A percentile compares a stretch with the other conserved stretches of the same genome.
Conservation (phyloP, 2,888 invertebrate species). For the Drosophila antonietae region DNA sequence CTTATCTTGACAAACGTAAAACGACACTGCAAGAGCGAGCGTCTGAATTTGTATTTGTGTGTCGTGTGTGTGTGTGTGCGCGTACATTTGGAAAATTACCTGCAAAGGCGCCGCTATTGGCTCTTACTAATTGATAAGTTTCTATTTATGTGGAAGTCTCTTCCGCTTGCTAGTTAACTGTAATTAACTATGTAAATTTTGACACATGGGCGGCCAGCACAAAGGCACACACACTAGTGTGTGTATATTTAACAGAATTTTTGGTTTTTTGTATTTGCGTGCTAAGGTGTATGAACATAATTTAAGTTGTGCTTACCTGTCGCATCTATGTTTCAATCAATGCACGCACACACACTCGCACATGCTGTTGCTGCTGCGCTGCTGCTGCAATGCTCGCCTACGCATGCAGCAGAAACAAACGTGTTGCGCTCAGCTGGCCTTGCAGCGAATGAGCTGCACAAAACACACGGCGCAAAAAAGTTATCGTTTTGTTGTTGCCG, state of each 20-base stretch:
- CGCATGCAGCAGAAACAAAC: constrained; percentile 57
- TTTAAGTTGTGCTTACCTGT: constrained; percentile 61
- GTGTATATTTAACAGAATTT: constrained; percentile 11
- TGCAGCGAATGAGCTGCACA: constrained; percentile 73
- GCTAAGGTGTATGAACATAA: constrained; percentile 9
- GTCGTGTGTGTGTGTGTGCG: neutral
- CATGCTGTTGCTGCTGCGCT: constrained; percentile 21
- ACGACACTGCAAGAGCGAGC: constrained; percentile 52
- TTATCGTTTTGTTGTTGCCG: constrained; percentile 42
- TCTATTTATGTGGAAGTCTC: constrained; percentile 39
- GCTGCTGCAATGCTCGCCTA: constrained; percentile 43
- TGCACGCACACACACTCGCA: constrained; percentile 47
- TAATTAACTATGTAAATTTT: constrained; percentile 72
- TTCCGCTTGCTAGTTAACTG: constrained; percentile 27
- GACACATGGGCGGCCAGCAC: constrained; percentile 40
- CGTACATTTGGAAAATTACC: constrained; percentile 60
- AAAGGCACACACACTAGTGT: constrained; percentile 24
- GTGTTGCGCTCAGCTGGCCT: constrained; percentile 73
- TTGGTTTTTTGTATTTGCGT: constrained; percentile 7
- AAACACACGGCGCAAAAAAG: constrained; percentile 58
- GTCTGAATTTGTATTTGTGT: neutral
- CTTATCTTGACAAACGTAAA: constrained; percentile 66
- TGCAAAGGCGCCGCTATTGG: constrained; percentile 59
- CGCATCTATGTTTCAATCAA: constrained; percentile 61
- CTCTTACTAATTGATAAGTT: constrained; percentile 65